Evolutionary conservation across 2,888 invertebrate species (phyloP), one percentile per base, ranked within the genome.

Genomic region (Sesamia inferens): DNA sequence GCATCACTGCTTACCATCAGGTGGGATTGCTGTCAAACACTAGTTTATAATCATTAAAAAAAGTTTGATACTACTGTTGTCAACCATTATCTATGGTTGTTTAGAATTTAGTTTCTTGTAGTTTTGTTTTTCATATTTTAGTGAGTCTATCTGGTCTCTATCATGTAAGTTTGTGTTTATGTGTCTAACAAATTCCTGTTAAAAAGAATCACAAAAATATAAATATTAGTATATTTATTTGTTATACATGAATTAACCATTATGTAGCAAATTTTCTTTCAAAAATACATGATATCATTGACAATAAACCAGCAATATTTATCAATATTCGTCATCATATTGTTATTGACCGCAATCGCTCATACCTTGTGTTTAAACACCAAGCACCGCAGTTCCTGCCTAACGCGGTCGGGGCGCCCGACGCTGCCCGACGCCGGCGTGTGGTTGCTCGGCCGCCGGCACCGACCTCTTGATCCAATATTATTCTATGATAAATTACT

Each of bases 401-500:
- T 24, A 24, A 71, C 67, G 71, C 71, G 71, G 65, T 68, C 47
- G 68, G 65, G 51, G 22, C 16, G 65, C 24, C 72, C 57, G 76
- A 0, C 44, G 71, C 48, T 79, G 75, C 42, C 73, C 51, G 51
- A 51, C 51, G 51, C 51, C 51, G 73, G 61, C 78, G 74, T 44
- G 62, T 71, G 58, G 10, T 57, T 47, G 76, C 22, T 22, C 68
- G 66, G 44, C 69, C 62, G 72, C 68, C 71, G 51, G 54, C 66
- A 63, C 61, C 71, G 85, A 81, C 71, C 82, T 86, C 71, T 85
- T 83, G 81, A 86, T 85, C 83, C 81, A 88, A 89, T 88, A 86
- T 88, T 87, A 85, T 88, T 87, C 79, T 82, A 85, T 88, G 88
- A 89, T 87, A 88, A 87, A 87, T 87, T 82, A 75, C 76, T 75